Base-by-base conservation (phyloP, 2,113 vertebrate species). In the Garra rufa region DNA sequence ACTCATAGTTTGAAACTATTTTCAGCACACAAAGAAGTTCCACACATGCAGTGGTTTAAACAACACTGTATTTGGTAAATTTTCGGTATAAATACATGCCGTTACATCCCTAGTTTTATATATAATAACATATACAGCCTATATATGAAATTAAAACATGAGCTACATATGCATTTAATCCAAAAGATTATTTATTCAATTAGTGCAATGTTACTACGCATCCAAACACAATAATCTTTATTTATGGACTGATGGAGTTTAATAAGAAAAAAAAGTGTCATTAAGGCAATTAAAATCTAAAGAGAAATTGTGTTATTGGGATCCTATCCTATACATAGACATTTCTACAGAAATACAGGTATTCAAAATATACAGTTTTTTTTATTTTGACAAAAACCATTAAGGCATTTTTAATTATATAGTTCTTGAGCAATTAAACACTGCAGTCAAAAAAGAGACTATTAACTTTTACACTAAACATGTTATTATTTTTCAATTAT, bases 121-220 rank as follows among this genome's bases (percentile, higher is more conserved):
- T 55, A 21, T 55, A 55, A 55, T 3, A 21, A 9, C 7, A 9
- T n/a, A n/a, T 57, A 57, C 21, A 57, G 52, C n/a, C 21, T 3
- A 57, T 9, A 57, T 57, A n/a, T 55, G n/a, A n/a, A 34, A 34
- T 34, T 34, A 34, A 57, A 57, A 57, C 52, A 21, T 21, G 52
- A 9, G 21, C 34, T n/a, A 57, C 21, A 57, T 57, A n/a, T 57
- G 9, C 0, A 9, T 55, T 55, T 44, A 10, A 61, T 78, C n/a
- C 13, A 78, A 78, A 61, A 61, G 0, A 73, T 46, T 61, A 44
- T 63, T 10, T 61, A 44, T 26, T 61, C 14, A 61, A 61, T 59
- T 63, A 61, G 76, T 61, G 38, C 76, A 79, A 79, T 21, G 38
- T 43, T 41, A 61, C 76, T 19, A 78, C 55, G 63, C 15, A 44